A percentile compares a stretch with the other conserved stretches of the same genome.
phyloP scores from a whole-genome alignment of 92 coral and sea anemone genomes.

The Hydrozoanthus gracilis region DNA sequence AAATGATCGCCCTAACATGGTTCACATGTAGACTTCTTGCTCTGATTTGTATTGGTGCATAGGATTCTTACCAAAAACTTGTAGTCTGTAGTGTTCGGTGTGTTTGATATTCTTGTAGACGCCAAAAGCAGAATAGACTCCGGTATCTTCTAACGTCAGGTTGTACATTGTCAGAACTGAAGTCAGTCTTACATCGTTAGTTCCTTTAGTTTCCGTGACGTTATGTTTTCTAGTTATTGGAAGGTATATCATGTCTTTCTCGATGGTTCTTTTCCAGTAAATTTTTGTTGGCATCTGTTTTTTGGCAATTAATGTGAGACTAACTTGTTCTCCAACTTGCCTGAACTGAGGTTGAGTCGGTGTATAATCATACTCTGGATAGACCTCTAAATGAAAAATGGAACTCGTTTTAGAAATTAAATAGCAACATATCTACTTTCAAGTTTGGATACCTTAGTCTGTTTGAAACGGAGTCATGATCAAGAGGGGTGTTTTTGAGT shows the following conservation, averaged over 20 bases:
- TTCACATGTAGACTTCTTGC: not conserved
- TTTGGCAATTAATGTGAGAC: not conserved
- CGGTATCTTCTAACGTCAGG: constrained; percentile 11
- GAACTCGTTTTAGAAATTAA: no score
- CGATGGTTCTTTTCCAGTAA: constrained; percentile 6
- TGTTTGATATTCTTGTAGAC: not conserved
- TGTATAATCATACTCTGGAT: not conserved
- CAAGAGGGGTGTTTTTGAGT: no score
- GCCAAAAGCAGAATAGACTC: constrained; percentile 5
- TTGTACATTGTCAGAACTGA: constrained; percentile 14
- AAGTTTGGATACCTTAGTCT: no score
- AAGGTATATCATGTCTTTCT: not conserved
- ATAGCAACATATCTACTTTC: no score
- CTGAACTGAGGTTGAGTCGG: not conserved
- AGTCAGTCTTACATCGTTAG: not conserved
- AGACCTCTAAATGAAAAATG: not conserved
- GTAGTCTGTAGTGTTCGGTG: not conserved
- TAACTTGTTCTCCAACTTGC: not conserved
- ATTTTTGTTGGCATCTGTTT: not conserved
- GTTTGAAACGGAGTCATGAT: no score
- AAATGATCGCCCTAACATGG: no score
- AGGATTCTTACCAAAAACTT: constrained; percentile 26
- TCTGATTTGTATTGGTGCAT: not conserved
- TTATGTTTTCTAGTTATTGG: not conserved
- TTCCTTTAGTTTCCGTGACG: not conserved